Base-by-base conservation (phyloP, 2,888 invertebrate species). In the Hypselothyrea guttata region DNA sequence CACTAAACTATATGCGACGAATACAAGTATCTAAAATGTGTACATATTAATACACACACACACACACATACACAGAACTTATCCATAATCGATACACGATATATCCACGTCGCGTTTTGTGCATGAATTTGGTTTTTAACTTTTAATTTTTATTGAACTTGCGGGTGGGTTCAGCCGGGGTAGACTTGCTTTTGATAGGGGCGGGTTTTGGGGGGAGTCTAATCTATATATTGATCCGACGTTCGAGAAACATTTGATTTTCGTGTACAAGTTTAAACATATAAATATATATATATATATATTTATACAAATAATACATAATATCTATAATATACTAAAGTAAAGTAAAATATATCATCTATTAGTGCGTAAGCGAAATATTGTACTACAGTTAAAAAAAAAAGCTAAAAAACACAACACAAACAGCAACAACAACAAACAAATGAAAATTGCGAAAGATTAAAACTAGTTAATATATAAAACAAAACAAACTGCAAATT, bases 291-390 rank as follows among this genome's bases (percentile, higher is more conserved):
- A 66, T 56, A 62, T 53, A 79, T 66, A 74, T 77, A 73, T 61
- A 59, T 55, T 66, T 65, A 71, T 74, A 72, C 64, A 73, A 64
- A 65, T 65, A 71, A 60, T 53, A 76, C 54, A 62, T 60, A 22
- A 77, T 71, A 76, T 75, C 73, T 57, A 77, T 75, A n/a, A n/a
- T n/a, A n/a, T n/a, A 22, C 5, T 22, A 22, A 22, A 22, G 22
- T 72, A 79, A 70, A 59, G 81, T 76, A 77, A 78, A 72, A 63
- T 79, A 83, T 78, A 78, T 78, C 78, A 78, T 84, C 84, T 82
- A 66, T 30, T 78, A 84, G 59, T 28, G 7, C 11, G 22, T 78
- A 78, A 84, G 78, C 57, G 46, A 41, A 41, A 41, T 12, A 2
- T 65, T 84, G 78, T 81, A 78, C 71, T 81, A 78, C 84, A 84